Conservation (phyloP, 2,113 vertebrate species). For the Rhizomys pruinosus region DNA sequence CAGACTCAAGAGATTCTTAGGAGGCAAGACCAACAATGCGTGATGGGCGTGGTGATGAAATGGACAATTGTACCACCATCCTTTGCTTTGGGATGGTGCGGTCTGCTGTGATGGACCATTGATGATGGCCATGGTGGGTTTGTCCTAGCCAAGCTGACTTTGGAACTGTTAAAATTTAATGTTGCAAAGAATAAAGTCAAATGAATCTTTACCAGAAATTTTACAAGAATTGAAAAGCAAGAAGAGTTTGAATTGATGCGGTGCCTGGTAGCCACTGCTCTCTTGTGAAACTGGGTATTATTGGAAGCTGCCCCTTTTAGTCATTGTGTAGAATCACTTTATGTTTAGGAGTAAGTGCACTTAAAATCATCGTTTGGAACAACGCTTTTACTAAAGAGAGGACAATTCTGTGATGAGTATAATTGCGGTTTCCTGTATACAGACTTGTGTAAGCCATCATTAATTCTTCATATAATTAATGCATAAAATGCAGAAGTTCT, state of each 20-base stretch:
- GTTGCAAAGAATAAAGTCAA: not conserved
- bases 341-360: not conserved
- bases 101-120: not conserved
- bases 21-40: too few relatives aligned
- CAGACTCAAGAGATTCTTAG: too few relatives aligned
- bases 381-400: slow-evolving; percentile 6
- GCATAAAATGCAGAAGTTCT: slow-evolving; percentile 53
- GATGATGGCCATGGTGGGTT: not conserved
- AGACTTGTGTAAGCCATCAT: slow-evolving; percentile 33
- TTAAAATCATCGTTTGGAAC: slow-evolving; percentile 50
- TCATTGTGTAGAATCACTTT: not conserved
- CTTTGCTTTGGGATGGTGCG: not conserved
- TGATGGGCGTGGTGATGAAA: not conserved
- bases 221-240: not conserved
- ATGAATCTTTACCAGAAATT: not conserved
- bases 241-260: fast-evolving
- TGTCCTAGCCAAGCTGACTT: not conserved
- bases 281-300: not conserved
- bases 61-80: fast-evolving
- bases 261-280: fast-evolving
- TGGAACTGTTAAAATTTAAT: not conserved
- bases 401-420: not conserved
- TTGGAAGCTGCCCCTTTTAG: not conserved
- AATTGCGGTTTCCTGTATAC: not conserved
- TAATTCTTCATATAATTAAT: slow-evolving; percentile 64